Percentiles rank a stretch among this genome's conserved stretches.
phyloP scores from a whole-genome alignment of 2,113 vertebrate species.

The Corythoichthys haematopterus region DNA sequence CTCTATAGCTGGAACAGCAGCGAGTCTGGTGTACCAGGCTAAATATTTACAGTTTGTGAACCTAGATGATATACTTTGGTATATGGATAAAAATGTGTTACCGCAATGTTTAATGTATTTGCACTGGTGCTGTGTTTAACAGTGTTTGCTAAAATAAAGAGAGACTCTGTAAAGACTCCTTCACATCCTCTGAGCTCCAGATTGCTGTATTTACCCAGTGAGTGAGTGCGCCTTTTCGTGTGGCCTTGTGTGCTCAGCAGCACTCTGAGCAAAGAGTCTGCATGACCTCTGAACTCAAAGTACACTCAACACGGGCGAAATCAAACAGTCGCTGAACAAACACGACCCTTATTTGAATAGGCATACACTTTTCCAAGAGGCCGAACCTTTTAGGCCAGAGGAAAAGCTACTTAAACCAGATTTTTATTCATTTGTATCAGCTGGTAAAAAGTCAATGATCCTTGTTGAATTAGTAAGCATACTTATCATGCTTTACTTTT shows the following conservation, averaged over 20 bases:
- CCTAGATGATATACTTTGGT: neutral
- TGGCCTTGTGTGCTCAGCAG: slow-evolving; percentile 64
- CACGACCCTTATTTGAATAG: slow-evolving; percentile 65
- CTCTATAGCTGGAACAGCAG: no score
- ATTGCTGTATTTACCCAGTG: slow-evolving; percentile 68
- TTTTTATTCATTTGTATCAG: slow-evolving; percentile 43
- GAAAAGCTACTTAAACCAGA: slow-evolving; percentile 21
- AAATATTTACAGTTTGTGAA: neutral
- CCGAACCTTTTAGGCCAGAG: slow-evolving; percentile 36
- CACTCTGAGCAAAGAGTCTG: slow-evolving; percentile 68
- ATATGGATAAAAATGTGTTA: slow-evolving; percentile 11
- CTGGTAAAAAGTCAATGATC: slow-evolving; percentile 10
- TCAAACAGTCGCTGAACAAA: slow-evolving; percentile 69
- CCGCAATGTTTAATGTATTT: slow-evolving; percentile 52
- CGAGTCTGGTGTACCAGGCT: no score
- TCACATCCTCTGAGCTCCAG: slow-evolving; percentile 59
- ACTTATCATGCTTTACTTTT: neutral
- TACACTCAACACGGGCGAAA: slow-evolving; percentile 70
- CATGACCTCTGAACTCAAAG: slow-evolving; percentile 66
- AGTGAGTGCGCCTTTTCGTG: slow-evolving; percentile 59
- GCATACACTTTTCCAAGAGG: slow-evolving; percentile 54
- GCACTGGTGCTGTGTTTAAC: slow-evolving; percentile 46
- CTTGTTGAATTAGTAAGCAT: neutral
- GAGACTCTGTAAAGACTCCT: slow-evolving; percentile 59
- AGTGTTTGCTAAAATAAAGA: slow-evolving; percentile 66